These are phyloP conservation scores for Menidia menidia DNA, from an alignment of 2,797 vertebrate genomes.

Conservation along the genomic window DNA sequence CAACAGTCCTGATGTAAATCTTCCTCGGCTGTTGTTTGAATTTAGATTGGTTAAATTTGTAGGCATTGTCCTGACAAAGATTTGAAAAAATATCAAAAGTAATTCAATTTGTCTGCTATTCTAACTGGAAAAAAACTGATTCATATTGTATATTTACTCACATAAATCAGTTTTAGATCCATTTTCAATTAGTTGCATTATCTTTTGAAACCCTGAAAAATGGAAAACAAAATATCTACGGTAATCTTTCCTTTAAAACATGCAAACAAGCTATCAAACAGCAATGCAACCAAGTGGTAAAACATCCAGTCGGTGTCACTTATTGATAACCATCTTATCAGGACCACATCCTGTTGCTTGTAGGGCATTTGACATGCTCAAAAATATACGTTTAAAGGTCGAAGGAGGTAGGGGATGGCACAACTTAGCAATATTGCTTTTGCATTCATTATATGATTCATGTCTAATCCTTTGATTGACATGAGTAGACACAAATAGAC, in stretches of 20 bases:
- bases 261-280: not conserved
- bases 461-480: too few relatives aligned
- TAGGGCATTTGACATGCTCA: too few relatives aligned
- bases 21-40: not conserved
- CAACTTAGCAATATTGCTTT: too few relatives aligned
- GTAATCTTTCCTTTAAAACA: not conserved
- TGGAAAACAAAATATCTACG: not conserved
- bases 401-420: too few relatives aligned
- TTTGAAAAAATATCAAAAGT: not conserved
- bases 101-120: not conserved
- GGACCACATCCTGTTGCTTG: not conserved
- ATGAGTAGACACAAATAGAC: not conserved
- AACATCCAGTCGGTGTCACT: too few relatives aligned
- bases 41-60: not conserved
- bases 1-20: not conserved
- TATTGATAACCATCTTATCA: too few relatives aligned
- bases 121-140: not conserved
- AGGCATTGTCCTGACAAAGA: not conserved
- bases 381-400: too few relatives aligned
- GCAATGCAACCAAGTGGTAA: not conserved
- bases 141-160: not conserved
- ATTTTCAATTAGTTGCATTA: constrained; percentile 1
- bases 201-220: not conserved
- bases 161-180: not conserved
- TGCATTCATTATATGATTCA: too few relatives aligned